Evolutionary conservation across 2,888 invertebrate genomes (phyloP).

Genomic region (Diploptera punctata): DNA sequence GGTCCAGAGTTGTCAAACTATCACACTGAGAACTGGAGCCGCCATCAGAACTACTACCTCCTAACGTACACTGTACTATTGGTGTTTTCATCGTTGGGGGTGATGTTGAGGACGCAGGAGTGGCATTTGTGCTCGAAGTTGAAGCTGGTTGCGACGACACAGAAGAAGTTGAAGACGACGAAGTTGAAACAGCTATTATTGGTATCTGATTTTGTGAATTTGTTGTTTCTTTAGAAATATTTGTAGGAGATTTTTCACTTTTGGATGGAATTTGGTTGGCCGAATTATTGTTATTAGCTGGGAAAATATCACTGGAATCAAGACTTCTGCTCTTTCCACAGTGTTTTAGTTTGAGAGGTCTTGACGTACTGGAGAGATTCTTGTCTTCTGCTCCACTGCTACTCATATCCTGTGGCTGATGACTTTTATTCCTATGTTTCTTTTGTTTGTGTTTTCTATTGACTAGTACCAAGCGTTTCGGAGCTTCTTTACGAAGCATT

Average conservation of each 20-base stretch:
- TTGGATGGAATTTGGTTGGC: constrained; percentile 3
- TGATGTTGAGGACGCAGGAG: neutral
- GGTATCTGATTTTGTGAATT: neutral
- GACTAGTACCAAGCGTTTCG: constrained; percentile 77
- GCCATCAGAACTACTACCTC: neutral
- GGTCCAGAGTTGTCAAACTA: neutral
- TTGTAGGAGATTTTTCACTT: neutral
- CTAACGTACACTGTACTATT: neutral
- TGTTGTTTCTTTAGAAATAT: neutral
- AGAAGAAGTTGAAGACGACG: neutral
- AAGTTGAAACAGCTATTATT: neutral
- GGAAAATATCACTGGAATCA: constrained; percentile 82
- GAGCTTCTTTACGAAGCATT: constrained; percentile 76
- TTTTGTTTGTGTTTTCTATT: constrained; percentile 61
- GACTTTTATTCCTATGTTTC: constrained; percentile 49
- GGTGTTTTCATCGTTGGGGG: neutral
- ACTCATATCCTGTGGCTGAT: constrained; percentile 21
- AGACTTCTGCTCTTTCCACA: constrained; percentile 84
- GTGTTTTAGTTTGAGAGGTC: constrained; percentile 59
- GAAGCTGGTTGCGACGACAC: neutral
- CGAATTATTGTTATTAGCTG: constrained; percentile 49
- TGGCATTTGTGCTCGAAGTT: neutral
- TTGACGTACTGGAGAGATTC: constrained; percentile 9
- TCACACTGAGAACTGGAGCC: neutral
- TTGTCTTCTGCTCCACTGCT: neutral